Conservation (phyloP, 2,888 invertebrate genomes). For the Carterocephalus palaemon region DNA sequence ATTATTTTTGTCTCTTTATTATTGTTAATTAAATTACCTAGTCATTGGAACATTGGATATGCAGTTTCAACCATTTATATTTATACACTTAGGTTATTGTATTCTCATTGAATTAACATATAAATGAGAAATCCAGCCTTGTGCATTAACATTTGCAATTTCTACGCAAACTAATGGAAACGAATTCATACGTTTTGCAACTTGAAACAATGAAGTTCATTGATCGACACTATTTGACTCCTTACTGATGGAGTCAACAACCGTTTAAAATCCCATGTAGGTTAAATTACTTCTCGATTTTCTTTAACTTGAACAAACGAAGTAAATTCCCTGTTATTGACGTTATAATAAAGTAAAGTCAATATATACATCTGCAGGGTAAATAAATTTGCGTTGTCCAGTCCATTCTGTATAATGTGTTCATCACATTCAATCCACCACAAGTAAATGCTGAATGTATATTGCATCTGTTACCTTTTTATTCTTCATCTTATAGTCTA, state of each 20-base stretch:
- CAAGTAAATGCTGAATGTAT: too few species aligned
- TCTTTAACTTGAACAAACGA: too few species aligned
- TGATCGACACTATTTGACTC: constrained; percentile 44
- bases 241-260: constrained; percentile 21
- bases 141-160: constrained; percentile 46
- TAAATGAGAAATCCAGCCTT: constrained; percentile 3
- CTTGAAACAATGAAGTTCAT: constrained; percentile 64
- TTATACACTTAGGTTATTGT: constrained; percentile 30
- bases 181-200: constrained; percentile 58
- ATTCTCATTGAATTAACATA: constrained; percentile 44
- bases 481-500: too few species aligned
- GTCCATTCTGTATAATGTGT: too few species aligned
- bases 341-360: too few species aligned
- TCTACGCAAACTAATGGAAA: constrained; percentile 40
- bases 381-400: too few species aligned
- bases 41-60: constrained; percentile 16
- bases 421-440: too few species aligned
- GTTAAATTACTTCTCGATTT: too few species aligned
- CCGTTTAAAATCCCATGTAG: constrained; percentile 20
- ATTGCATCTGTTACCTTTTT: too few species aligned
- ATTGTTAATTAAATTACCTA: background rate
- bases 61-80: background rate
- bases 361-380: too few species aligned
- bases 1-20: too few species aligned
- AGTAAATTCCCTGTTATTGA: too few species aligned